Evolutionary conservation across 1,140 invertebrate genomes (phyloP).

Genomic region (Hylyphantes graminicola): DNA sequence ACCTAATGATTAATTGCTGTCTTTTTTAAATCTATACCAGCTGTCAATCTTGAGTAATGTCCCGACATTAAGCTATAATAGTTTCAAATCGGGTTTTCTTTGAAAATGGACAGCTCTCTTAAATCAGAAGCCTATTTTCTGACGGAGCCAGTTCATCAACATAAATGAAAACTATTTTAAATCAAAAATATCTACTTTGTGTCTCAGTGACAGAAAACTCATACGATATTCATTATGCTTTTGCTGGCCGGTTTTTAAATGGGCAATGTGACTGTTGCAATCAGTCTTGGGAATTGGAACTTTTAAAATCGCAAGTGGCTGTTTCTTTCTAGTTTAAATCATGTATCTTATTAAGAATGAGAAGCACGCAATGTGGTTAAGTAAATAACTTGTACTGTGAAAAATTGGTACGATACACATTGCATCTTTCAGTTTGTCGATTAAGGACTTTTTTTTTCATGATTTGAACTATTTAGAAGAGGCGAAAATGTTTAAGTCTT

Average conservation of each 20-base stretch:
- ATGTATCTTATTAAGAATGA: too few relatives aligned
- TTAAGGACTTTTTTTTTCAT: too few relatives aligned
- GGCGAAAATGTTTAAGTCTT: too few relatives aligned
- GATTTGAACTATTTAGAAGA: too few relatives aligned
- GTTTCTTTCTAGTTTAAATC: too few relatives aligned
- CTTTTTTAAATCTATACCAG: background rate
- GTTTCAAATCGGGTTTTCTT: slow-evolving; percentile 26
- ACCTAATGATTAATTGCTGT: too few relatives aligned
- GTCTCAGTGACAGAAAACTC: background rate
- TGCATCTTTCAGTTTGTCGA: too few relatives aligned
- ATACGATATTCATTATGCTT: slow-evolving; percentile 10
- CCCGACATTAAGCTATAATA: slow-evolving; percentile 5
- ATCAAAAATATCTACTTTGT: slow-evolving; percentile 41
- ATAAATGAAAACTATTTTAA: slow-evolving; percentile 31
- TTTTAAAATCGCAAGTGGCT: background rate
- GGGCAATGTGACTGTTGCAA: slow-evolving; percentile 37
- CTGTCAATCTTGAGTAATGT: slow-evolving; percentile 40
- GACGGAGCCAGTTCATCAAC: slow-evolving; percentile 49
- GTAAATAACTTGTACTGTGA: too few relatives aligned
- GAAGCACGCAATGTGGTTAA: too few relatives aligned
- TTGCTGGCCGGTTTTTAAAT: background rate
- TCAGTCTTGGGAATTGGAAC: slow-evolving; percentile 49
- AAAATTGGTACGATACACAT: too few relatives aligned
- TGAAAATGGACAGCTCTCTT: slow-evolving; percentile 29
- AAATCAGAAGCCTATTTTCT: slow-evolving; percentile 24